These are phyloP conservation scores for Agapornis canus DNA, from an alignment of 2,797 vertebrate species.

Conservation along the genomic window DNA sequence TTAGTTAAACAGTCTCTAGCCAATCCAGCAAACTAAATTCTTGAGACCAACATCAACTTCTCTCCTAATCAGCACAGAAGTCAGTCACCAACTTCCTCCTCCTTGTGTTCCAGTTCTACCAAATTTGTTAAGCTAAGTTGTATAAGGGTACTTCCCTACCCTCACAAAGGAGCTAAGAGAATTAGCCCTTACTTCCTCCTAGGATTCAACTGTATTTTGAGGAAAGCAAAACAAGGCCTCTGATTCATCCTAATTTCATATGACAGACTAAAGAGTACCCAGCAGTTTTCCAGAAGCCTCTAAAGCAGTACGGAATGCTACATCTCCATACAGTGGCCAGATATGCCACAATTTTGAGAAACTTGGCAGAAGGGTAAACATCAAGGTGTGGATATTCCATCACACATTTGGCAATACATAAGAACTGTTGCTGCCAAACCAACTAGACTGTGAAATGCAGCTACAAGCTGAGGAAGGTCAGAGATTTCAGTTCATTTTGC, in stretches of 20 bases:
- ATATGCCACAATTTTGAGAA: constrained; percentile 79
- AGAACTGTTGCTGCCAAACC: constrained; percentile 81
- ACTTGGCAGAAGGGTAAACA: constrained; percentile 71
- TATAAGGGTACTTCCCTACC: background rate
- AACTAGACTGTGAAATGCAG: constrained; percentile 85
- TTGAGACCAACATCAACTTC: background rate
- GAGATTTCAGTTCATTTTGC: constrained; percentile 85
- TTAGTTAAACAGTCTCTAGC: background rate
- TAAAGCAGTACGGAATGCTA: constrained; percentile 82
- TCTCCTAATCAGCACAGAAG: background rate
- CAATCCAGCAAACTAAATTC: background rate
- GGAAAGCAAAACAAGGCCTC: background rate
- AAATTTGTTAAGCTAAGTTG: background rate
- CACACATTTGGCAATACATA: constrained; percentile 77
- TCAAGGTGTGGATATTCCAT: constrained; percentile 82
- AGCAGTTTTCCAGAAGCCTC: constrained; percentile 81
- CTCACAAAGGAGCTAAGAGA: background rate
- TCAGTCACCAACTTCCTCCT: background rate
- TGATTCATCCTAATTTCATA: background rate
- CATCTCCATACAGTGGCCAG: constrained; percentile 82
- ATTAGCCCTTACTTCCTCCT: background rate
- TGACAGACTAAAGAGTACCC: constrained; percentile 42
- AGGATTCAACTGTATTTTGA: background rate
- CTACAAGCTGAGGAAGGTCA: constrained; percentile 83
- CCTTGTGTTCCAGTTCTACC: background rate